Evolutionary conservation across 2,888 invertebrate species (phyloP).

Genomic region (Epiblema foenella): DNA sequence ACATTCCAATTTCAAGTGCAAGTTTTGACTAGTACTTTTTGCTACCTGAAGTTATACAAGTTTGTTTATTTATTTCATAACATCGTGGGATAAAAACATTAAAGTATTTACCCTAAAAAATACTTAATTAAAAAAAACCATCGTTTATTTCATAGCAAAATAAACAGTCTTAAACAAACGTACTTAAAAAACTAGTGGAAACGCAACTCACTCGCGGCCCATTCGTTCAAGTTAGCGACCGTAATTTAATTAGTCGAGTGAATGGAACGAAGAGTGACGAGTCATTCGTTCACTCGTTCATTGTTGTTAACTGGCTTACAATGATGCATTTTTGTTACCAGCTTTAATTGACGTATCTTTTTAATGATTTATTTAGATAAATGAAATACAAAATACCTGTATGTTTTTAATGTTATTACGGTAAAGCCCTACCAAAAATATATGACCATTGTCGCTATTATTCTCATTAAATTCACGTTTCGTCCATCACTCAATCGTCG

Average conservation of each 20-base stretch:
- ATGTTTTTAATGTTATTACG: too few species aligned
- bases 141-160: neutral
- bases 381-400: neutral
- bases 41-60: too few species aligned
- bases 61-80: too few species aligned
- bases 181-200: conserved; percentile 7
- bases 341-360: neutral
- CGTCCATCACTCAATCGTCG: too few species aligned
- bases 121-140: neutral
- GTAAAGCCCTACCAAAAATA: too few species aligned
- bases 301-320: conserved; percentile 5
- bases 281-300: conserved; percentile 12
- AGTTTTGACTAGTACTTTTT: too few species aligned
- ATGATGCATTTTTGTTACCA: conserved; percentile 2
- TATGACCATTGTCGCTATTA: too few species aligned
- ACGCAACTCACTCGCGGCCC: conserved; percentile 13
- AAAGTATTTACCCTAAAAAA: neutral
- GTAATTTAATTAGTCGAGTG: conserved; percentile 14
- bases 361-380: neutral
- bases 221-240: conserved; percentile 17
- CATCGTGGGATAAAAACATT: too few species aligned
- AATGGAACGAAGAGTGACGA: conserved; percentile 14
- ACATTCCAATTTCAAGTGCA: too few species aligned
- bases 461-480: too few species aligned
- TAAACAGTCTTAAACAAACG: neutral